These are phyloP conservation scores for Drosophila pectinifera DNA, from an alignment of 1,140 invertebrate genomes.

Conservation along the genomic window DNA sequence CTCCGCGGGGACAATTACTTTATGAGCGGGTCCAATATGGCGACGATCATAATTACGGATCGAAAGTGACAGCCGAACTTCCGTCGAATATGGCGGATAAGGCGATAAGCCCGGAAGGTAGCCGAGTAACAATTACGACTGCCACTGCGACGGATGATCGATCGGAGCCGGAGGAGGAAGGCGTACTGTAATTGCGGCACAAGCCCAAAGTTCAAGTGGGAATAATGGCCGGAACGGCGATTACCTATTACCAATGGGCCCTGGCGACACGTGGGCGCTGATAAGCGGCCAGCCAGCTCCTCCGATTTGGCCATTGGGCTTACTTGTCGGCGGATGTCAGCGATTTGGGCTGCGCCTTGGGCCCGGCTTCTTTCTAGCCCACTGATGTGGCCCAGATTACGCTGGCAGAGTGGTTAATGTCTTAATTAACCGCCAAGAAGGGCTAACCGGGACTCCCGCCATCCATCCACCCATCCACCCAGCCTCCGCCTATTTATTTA, in stretches of 20 bases:
- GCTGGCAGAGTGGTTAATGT: constrained; percentile 70
- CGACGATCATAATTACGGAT: constrained; percentile 75
- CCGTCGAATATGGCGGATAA: constrained; percentile 44
- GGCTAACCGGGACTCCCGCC: constrained; percentile 19
- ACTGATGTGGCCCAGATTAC: constrained; percentile 37
- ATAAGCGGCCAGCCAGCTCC: constrained; percentile 52
- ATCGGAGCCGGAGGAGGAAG: constrained; percentile 71
- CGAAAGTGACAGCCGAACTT: constrained; percentile 74
- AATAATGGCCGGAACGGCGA: constrained; percentile 75
- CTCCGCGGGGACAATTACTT: constrained; percentile 64
- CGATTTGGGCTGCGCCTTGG: constrained; percentile 60
- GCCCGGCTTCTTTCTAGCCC: constrained; percentile 2
- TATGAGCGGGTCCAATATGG: constrained; percentile 70
- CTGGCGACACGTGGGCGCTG: constrained; percentile 75
- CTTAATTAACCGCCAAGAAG: constrained; percentile 78
- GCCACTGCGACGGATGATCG: constrained; percentile 47
- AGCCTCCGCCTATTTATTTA: constrained; percentile 29
- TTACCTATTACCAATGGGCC: constrained; percentile 48
- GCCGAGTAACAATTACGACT: constrained; percentile 56
- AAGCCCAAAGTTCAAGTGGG: constrained; percentile 47
- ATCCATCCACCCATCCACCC: not conserved
- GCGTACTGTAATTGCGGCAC: constrained; percentile 63
- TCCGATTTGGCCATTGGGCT: constrained; percentile 20
- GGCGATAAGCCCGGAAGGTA: constrained; percentile 38
- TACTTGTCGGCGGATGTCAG: constrained; percentile 66